These are phyloP conservation scores for Hylyphantes graminicola DNA, from an alignment of 1,140 invertebrate species.

Conservation along the genomic window DNA sequence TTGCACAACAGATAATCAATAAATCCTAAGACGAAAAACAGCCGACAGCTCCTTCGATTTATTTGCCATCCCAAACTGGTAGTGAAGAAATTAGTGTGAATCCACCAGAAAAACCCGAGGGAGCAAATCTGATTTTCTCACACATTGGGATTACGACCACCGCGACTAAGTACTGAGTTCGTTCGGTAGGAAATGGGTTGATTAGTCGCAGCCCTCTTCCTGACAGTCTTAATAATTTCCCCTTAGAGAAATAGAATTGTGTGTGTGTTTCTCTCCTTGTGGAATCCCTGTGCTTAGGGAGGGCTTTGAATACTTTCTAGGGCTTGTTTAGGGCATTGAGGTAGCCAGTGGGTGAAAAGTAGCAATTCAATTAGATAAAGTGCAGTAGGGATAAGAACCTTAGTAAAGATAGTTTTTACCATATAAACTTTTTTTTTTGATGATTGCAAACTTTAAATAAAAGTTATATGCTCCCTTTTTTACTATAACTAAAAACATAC, in stretches of 20 bases:
- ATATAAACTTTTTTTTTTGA: too few relatives aligned
- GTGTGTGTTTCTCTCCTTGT: neutral
- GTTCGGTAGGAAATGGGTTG: constrained; percentile 12
- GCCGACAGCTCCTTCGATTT: neutral
- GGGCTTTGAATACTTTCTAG: neutral
- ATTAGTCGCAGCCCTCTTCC: constrained; percentile 27
- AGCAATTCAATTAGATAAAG: too few relatives aligned
- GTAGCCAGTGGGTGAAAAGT: too few relatives aligned
- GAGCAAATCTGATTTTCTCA: constrained; percentile 40
- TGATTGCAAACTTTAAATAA: too few relatives aligned
- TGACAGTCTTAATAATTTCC: constrained; percentile 35
- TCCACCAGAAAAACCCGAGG: constrained; percentile 7
- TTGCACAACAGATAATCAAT: too few relatives aligned
- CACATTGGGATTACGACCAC: constrained; percentile 22
- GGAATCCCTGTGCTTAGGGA: constrained; percentile 20
- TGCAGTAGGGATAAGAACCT: too few relatives aligned
- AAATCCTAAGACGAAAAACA: neutral
- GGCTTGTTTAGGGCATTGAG: too few relatives aligned
- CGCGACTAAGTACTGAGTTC: constrained; percentile 16
- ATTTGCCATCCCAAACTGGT: too few relatives aligned
- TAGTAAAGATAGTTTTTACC: too few relatives aligned
- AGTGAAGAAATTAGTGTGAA: constrained; percentile 23
- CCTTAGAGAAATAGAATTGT: neutral
- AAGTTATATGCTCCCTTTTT: too few relatives aligned
- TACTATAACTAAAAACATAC: too few relatives aligned